A percentile compares a stretch with the other conserved stretches of the same genome.
phyloP scores from a whole-genome alignment of 2,888 invertebrate genomes.

The Lordiphosa fenestrarum region DNA sequence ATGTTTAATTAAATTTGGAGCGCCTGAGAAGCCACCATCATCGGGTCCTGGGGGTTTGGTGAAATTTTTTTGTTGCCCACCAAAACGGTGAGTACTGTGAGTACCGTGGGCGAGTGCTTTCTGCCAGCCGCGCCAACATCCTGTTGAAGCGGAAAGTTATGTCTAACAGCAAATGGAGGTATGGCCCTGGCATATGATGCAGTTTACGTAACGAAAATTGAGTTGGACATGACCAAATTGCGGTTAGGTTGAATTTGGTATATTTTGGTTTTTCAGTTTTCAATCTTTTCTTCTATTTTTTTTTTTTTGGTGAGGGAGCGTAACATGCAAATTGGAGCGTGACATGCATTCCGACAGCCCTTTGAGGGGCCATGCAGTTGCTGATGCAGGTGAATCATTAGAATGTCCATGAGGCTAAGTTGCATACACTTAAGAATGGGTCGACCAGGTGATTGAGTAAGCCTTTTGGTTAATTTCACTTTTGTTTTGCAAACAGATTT shows the following conservation, averaged over 20 bases:
- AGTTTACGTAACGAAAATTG: slow-evolving; percentile 74
- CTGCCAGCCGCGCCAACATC: not conserved
- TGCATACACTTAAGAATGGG: no score
- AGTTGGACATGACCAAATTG: slow-evolving; percentile 73
- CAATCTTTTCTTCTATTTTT: slow-evolving; percentile 33
- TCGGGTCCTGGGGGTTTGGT: slow-evolving; percentile 11
- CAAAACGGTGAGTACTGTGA: slow-evolving; percentile 15
- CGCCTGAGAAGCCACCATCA: slow-evolving; percentile 52
- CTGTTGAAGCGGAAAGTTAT: slow-evolving; percentile 45
- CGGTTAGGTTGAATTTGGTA: slow-evolving; percentile 48
- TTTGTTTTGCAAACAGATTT: no score
- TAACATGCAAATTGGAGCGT: slow-evolving; percentile 69
- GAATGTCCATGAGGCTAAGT: no score
- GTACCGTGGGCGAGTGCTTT: slow-evolving; percentile 17
- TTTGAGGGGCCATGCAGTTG: no score
- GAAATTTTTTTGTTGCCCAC: slow-evolving; percentile 26
- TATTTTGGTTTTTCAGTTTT: slow-evolving; percentile 21
- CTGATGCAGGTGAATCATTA: no score
- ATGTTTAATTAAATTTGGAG: slow-evolving; percentile 77
- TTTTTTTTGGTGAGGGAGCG: slow-evolving; percentile 23
- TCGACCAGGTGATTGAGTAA: no score
- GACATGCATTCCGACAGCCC: slow-evolving; percentile 65
- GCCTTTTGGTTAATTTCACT: no score
- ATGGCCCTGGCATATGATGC: slow-evolving; percentile 61
- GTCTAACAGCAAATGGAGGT: slow-evolving; percentile 49